phyloP scores from a whole-genome alignment of 2,888 invertebrate genomes.

The Odontocolon sp. region DNA sequence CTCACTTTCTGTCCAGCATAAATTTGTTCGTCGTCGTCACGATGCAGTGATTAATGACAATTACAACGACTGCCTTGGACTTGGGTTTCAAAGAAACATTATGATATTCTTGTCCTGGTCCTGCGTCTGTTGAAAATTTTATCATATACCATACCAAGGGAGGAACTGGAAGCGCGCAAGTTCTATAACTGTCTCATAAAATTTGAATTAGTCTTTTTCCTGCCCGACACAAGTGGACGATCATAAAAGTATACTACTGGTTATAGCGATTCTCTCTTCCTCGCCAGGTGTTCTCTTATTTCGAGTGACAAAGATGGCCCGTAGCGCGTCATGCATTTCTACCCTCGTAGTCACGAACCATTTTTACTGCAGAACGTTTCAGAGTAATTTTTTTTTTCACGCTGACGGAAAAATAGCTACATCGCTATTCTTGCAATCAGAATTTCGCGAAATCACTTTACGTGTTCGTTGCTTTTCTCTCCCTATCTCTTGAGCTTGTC shows the following conservation, averaged over 20 bases:
- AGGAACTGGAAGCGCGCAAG: background rate
- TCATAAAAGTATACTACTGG: background rate
- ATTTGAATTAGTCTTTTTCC: conserved; percentile 31
- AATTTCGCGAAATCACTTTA: background rate
- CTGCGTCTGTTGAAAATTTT: background rate
- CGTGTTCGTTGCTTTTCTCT: background rate
- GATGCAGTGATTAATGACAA: conserved; percentile 9
- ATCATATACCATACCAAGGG: background rate
- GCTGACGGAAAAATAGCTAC: background rate
- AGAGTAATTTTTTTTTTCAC: background rate
- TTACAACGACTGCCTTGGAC: background rate
- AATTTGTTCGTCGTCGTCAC: background rate
- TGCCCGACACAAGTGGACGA: background rate
- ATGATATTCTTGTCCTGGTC: background rate
- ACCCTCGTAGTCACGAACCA: background rate
- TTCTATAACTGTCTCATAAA: conserved; percentile 26
- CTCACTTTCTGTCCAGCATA: background rate
- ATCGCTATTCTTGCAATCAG: background rate
- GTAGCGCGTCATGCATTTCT: background rate
- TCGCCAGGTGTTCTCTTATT: background rate
- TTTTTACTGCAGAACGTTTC: background rate
- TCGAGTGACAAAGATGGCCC: background rate
- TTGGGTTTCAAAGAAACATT: background rate
- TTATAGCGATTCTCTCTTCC: background rate
- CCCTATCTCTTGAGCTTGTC: background rate